These are phyloP conservation scores for Paracanthobrama guichenoti DNA, from an alignment of 2,113 vertebrate genomes.

Conservation along the genomic window DNA sequence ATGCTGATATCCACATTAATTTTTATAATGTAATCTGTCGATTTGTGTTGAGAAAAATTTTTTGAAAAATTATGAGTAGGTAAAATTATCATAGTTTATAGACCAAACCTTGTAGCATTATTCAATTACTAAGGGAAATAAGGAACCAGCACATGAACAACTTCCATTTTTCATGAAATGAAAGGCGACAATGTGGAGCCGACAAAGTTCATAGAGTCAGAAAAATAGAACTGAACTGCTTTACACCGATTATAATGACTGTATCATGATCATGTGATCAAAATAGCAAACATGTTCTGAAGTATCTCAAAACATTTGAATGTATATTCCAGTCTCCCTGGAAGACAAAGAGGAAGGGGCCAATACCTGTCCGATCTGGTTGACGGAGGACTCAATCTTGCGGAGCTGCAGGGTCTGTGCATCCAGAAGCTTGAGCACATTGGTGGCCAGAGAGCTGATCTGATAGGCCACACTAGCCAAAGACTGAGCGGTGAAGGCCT, in stretches of 20 bases:
- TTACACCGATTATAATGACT: background rate
- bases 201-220: background rate
- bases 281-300: background rate
- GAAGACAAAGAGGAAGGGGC: background rate
- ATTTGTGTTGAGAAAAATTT: too few relatives aligned
- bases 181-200: background rate
- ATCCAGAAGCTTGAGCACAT: slow-evolving; percentile 76
- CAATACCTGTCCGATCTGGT: slow-evolving; percentile 73
- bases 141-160: slow-evolving; percentile 13
- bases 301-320: background rate
- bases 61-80: background rate
- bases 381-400: slow-evolving; percentile 70
- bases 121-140: background rate
- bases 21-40: too few relatives aligned
- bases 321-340: background rate
- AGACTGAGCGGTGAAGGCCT: slow-evolving; percentile 58
- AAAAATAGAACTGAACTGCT: background rate
- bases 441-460: slow-evolving; percentile 61
- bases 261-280: background rate
- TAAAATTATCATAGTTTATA: background rate
- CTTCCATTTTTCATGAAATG: slow-evolving; percentile 12
- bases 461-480: slow-evolving; percentile 62
- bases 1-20: too few relatives aligned
- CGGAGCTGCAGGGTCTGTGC: slow-evolving; percentile 70
- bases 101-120: background rate